phyloP scores from a whole-genome alignment of 2,113 vertebrate species.

The Elaphurus davidianus region DNA sequence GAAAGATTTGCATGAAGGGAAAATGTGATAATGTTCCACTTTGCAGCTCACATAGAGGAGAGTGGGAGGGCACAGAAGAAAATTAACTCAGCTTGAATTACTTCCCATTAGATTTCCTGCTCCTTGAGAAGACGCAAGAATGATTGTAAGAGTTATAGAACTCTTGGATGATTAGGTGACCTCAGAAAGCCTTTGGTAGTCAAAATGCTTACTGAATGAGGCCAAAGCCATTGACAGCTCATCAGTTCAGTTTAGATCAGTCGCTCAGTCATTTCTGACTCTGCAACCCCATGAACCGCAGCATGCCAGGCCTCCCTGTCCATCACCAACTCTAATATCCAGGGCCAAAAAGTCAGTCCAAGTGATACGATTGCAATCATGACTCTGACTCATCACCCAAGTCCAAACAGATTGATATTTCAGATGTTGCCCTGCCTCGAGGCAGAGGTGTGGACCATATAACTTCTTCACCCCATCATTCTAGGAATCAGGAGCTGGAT shows the following conservation, averaged over 20 bases:
- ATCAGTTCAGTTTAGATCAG: too few relatives aligned
- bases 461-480: background rate
- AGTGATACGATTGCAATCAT: background rate
- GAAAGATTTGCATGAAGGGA: background rate
- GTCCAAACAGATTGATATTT: background rate
- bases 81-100: background rate
- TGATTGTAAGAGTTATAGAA: background rate
- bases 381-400: background rate
- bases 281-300: too few relatives aligned
- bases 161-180: background rate
- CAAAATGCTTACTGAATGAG: background rate
- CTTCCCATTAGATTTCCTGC: background rate
- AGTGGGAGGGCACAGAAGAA: background rate
- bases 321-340: background rate
- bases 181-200: background rate
- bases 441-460: background rate
- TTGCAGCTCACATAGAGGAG: background rate
- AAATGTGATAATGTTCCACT: background rate
- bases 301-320: too few relatives aligned
- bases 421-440: background rate
- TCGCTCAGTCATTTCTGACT: too few relatives aligned
- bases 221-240: background rate
- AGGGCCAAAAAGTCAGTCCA: background rate
- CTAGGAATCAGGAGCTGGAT: background rate
- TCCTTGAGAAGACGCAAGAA: background rate